These are phyloP conservation scores for Callorhinus ursinus DNA, from an alignment of 2,113 vertebrate species.

Conservation along the genomic window DNA sequence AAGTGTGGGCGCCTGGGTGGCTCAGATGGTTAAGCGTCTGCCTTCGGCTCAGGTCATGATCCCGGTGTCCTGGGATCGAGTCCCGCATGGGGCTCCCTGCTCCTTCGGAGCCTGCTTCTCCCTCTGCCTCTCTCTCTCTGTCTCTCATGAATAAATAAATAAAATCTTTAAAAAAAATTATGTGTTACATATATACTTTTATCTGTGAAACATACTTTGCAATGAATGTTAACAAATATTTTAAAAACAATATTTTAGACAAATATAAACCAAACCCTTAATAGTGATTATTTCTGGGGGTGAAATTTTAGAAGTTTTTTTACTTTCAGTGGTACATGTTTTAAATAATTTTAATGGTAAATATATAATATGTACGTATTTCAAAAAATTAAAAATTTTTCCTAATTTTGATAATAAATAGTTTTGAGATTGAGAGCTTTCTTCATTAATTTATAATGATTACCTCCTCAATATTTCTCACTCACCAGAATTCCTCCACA, in stretches of 20 bases:
- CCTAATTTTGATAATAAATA: not conserved
- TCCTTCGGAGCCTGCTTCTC: too few species aligned
- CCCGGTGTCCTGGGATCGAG: too few species aligned
- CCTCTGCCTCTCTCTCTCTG: too few species aligned
- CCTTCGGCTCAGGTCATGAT: too few species aligned
- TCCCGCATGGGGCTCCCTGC: too few species aligned
- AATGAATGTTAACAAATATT: constrained; percentile 20
- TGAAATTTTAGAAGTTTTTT: constrained; percentile 14
- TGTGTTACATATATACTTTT: not conserved
- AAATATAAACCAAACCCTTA: constrained; percentile 1
- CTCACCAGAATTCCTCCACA: not conserved
- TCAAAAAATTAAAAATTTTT: not conserved
- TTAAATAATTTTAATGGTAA: constrained; percentile 38
- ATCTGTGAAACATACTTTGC: not conserved
- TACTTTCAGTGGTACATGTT: not conserved
- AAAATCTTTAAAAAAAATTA: not conserved
- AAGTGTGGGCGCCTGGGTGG: too few species aligned
- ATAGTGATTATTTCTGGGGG: not conserved
- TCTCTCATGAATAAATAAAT: too few species aligned
- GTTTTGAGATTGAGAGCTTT: not conserved
- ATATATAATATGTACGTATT: not conserved
- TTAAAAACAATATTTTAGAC: constrained; percentile 21
- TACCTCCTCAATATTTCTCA: not conserved
- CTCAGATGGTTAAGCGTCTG: too few species aligned
- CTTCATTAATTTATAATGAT: not conserved